A percentile compares a stretch with the other conserved stretches of the same genome.
These are phyloP conservation scores for Mormyrus proboscirostris DNA, from an alignment of 2,797 vertebrate species.

Conservation along the genomic window DNA sequence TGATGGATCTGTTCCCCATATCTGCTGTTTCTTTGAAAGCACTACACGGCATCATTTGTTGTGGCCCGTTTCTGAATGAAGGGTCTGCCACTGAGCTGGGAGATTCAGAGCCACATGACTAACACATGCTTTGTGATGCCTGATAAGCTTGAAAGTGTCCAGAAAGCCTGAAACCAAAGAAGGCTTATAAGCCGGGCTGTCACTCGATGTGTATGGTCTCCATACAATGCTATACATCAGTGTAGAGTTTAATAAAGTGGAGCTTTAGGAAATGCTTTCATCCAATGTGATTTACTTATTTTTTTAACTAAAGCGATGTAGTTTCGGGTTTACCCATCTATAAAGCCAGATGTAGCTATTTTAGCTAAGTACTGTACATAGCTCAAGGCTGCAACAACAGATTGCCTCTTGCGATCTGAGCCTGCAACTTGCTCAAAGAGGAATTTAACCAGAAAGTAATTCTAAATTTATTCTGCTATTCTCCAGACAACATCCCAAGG, in stretches of 20 bases:
- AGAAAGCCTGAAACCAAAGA: conserved; percentile 2
- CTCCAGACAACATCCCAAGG: neutral
- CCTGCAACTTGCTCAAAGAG: neutral
- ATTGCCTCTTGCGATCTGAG: neutral
- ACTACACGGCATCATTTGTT: conserved; percentile 19
- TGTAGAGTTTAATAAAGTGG: neutral
- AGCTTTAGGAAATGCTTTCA: neutral
- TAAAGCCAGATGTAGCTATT: neutral
- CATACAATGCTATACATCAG: neutral
- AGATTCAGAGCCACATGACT: neutral
- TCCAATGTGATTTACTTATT: neutral
- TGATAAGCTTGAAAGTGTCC: conserved; percentile 43
- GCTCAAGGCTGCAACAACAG: neutral
- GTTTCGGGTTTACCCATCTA: neutral
- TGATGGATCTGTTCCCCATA: conserved; percentile 9
- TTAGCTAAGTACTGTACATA: conserved; percentile 1
- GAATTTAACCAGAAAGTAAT: neutral
- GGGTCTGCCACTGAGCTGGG: neutral
- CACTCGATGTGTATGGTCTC: neutral
- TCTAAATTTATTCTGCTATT: neutral
- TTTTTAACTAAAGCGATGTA: neutral
- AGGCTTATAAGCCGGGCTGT: neutral
- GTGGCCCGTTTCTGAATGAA: conserved; percentile 12
- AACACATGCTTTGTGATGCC: conserved; percentile 22
- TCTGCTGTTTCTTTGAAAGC: neutral